phyloP scores from a whole-genome alignment of 2,113 vertebrate genomes.

The Nesoenas mayeri region DNA sequence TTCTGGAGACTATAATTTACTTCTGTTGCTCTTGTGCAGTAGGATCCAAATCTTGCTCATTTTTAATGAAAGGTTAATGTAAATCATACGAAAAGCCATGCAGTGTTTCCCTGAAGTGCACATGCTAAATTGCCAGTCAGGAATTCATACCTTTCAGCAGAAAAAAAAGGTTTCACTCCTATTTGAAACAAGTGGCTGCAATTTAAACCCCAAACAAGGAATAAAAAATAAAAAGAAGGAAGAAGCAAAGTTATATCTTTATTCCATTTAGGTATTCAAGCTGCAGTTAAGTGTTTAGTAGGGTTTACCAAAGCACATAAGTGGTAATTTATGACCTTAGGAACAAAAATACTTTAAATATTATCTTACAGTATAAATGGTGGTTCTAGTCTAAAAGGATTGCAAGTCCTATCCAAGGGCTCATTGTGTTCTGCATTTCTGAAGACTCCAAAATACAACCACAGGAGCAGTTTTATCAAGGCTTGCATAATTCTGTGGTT shows the following conservation, averaged over 20 bases:
- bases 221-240: background rate
- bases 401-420: background rate
- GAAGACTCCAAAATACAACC: background rate
- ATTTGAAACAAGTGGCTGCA: background rate
- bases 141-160: conserved; percentile 15
- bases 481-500: background rate
- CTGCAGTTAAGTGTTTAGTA: background rate
- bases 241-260: background rate
- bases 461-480: background rate
- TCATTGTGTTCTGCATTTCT: background rate
- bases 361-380: background rate
- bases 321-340: background rate
- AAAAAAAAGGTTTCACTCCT: background rate
- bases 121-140: conserved; percentile 43
- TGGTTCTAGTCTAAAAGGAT: background rate
- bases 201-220: background rate
- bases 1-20: background rate
- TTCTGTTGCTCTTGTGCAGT: background rate
- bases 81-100: conserved; percentile 38
- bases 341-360: background rate
- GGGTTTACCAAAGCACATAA: background rate
- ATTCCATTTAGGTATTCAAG: background rate
- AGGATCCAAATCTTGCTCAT: background rate
- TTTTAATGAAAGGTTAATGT: conserved; percentile 47
- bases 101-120: background rate